These are phyloP conservation scores for Egretta garzetta DNA, from an alignment of 2,113 vertebrate genomes.

Conservation along the genomic window DNA sequence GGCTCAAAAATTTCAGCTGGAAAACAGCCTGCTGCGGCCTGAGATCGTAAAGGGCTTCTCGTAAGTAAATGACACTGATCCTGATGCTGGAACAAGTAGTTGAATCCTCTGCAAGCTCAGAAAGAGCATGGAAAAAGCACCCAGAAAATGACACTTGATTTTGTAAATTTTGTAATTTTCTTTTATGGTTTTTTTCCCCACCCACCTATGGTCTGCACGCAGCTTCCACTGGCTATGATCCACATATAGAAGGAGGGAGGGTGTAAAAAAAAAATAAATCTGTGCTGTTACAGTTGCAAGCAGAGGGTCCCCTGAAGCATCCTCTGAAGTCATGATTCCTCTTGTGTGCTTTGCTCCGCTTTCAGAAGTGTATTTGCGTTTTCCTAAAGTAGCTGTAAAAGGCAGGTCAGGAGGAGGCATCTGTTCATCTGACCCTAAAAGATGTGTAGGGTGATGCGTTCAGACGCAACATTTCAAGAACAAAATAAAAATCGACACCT, in stretches of 20 bases:
- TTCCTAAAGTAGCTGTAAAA: not conserved
- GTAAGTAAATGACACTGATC: not conserved
- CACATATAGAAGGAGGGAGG: rapidly evolving
- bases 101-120: not conserved
- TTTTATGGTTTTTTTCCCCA: not conserved
- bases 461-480: not conserved
- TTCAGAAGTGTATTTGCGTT: not conserved
- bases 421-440: not conserved
- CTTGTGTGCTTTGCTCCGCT: rapidly evolving
- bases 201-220: not conserved
- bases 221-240: not conserved
- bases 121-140: not conserved
- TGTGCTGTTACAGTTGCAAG: not conserved
- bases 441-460: not conserved
- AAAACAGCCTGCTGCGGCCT: not conserved
- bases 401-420: not conserved
- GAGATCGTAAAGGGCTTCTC: not conserved
- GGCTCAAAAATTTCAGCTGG: constrained; percentile 49
- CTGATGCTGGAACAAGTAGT: not conserved
- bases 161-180: not conserved
- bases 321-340: rapidly evolving
- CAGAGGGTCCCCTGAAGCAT: not conserved
- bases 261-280: no score
- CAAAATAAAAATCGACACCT: not conserved
- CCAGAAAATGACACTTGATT: not conserved